Base-by-base conservation (phyloP, 2,888 invertebrate genomes). In the Acleris emargana region DNA sequence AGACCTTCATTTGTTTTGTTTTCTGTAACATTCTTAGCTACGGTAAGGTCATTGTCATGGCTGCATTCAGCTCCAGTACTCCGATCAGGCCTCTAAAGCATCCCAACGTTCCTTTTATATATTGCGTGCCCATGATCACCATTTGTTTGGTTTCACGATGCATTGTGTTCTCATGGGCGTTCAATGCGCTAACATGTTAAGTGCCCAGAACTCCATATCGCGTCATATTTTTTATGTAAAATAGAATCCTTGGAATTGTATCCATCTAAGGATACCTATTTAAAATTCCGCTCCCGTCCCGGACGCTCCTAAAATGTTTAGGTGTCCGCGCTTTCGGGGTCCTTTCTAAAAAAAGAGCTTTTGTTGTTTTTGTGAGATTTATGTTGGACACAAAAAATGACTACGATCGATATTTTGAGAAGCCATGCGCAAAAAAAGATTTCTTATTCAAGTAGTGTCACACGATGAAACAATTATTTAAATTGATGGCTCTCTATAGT, bases 221-320 rank as follows among this genome's bases (percentile, higher is more conserved):
- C 38, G 13, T 38, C 38, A 38, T 1, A n/a, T 38, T 38, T 38
- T 38, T 11, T 4, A 38, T 38, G 13, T 38, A 9, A 38, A 38
- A 13, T 38, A 3, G 13, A 13, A 38, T 4, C 38, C 38, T 9
- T 4, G 38, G 38, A 32, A 38, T 38, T 4, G 38, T 38, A 38
- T 38, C 13, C 38, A 38, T 38, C 38, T 38, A 84, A 84, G 87
- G 84, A 80, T 79, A 76, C 77, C 86, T 90, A 77, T 82, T 91
- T 91, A 83, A 90, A 87, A 91, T 91, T 91, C 91, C 87, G 68
- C 78, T 83, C 85, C 79, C 88, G 91, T 89, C 81, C 78, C 62
- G 69, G 63, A 71, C 86, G 82, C 78, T 84, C 86, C 85, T 69
- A 79, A 88, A 88, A 91, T 91, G 83, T 86, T 89, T 87, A 82